These are phyloP conservation scores for Solenodon paradoxus DNA, from an alignment of 2,113 vertebrate genomes.

Conservation along the genomic window DNA sequence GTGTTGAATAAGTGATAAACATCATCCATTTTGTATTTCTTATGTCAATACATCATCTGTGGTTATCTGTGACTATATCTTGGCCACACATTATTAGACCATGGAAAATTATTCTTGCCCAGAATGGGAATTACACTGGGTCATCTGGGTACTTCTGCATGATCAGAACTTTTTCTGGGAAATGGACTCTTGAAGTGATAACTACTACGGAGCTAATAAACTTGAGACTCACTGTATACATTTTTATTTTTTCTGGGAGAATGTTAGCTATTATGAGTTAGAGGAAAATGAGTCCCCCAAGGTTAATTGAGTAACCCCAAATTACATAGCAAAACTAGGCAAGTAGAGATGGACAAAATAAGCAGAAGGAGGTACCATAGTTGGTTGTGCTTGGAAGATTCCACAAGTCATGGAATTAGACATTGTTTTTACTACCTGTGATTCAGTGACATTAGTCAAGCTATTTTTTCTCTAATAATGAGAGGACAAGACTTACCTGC, in stretches of 20 bases:
- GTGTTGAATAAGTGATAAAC: conserved; percentile 18
- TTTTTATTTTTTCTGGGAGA: background rate
- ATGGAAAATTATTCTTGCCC: background rate
- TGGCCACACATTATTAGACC: conserved; percentile 46
- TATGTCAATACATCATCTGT: background rate
- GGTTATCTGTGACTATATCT: conserved; percentile 37
- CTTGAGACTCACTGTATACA: background rate
- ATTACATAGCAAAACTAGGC: background rate
- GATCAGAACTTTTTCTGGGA: background rate
- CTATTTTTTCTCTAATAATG: background rate
- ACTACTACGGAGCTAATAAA: background rate
- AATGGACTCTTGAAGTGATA: background rate
- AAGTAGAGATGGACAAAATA: background rate
- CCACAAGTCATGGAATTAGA: background rate
- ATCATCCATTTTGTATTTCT: conserved; percentile 39
- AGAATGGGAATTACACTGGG: background rate
- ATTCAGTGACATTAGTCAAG: background rate
- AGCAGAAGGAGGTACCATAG: background rate
- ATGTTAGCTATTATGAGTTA: background rate
- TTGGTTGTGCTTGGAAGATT: background rate
- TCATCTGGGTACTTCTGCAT: background rate
- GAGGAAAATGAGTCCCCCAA: background rate
- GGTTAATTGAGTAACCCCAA: background rate
- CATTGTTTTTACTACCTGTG: background rate
- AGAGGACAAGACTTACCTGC: background rate